These are phyloP conservation scores for Helicoverpa assulta DNA, from an alignment of 2,888 invertebrate species.

Conservation along the genomic window DNA sequence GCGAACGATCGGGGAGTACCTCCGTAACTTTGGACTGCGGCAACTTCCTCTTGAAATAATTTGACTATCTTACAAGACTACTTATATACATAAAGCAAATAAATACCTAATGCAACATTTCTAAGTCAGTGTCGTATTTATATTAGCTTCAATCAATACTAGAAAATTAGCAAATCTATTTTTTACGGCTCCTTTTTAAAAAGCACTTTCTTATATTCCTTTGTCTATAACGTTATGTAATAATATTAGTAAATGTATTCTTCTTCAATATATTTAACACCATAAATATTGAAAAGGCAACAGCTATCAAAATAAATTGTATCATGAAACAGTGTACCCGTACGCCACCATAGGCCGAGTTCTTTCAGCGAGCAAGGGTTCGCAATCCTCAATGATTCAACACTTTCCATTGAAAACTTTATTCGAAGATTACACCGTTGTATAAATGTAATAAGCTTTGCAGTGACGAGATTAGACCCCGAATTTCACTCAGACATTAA, in stretches of 20 bases:
- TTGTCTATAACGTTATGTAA: neutral
- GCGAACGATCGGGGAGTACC: constrained; percentile 61
- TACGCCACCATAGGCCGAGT: constrained; percentile 70
- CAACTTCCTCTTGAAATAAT: neutral
- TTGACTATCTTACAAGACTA: neutral
- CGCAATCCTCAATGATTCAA: constrained; percentile 87
- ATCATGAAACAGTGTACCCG: constrained; percentile 54
- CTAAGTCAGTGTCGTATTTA: neutral
- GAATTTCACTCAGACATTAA: constrained; percentile 90
- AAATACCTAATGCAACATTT: neutral
- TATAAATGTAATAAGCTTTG: constrained; percentile 90
- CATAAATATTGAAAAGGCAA: neutral
- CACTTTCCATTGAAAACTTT: constrained; percentile 90
- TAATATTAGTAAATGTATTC: neutral
- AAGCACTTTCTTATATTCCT: too few relatives aligned
- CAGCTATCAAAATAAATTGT: neutral
- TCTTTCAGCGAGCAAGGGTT: constrained; percentile 87
- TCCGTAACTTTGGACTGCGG: constrained; percentile 3
- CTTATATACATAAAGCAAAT: too few relatives aligned
- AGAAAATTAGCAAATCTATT: too few relatives aligned
- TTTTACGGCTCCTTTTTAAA: too few relatives aligned
- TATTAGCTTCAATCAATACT: too few relatives aligned
- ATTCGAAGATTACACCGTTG: constrained; percentile 89
- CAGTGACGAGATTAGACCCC: constrained; percentile 89
- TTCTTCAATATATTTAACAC: neutral